Evolutionary conservation across 2,113 vertebrate species (phyloP).

Genomic region (Hippocampus zosterae): DNA sequence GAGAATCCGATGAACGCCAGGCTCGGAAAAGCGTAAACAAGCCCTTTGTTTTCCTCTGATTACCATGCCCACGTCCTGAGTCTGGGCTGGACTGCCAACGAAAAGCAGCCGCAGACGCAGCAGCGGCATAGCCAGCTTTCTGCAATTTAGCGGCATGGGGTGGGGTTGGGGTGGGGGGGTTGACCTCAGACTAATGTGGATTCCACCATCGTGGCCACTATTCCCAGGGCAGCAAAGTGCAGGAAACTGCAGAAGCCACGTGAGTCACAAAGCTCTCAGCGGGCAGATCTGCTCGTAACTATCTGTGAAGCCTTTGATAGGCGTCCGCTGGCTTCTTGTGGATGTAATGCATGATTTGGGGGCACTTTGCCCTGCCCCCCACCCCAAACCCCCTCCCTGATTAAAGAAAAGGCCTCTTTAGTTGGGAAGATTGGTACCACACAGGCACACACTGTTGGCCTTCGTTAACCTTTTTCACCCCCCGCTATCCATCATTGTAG

Average conservation of each 20-base stretch:
- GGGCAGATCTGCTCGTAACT: conserved; percentile 61
- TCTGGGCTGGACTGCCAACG: conserved; percentile 45
- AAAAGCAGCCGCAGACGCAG: conserved; percentile 2
- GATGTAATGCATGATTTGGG: conserved; percentile 72
- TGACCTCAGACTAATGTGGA: conserved; percentile 57
- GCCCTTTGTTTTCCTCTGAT: conserved; percentile 27
- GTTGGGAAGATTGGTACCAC: conserved; percentile 45
- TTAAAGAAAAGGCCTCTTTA: conserved; percentile 67
- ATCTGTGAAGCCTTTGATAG: conserved; percentile 67
- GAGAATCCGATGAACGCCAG: conserved; percentile 22
- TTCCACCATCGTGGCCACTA: conserved; percentile 9
- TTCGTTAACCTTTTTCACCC: conserved; percentile 73
- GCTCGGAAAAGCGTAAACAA: conserved; percentile 28
- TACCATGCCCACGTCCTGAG: conserved; percentile 38
- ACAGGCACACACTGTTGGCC: conserved; percentile 41
- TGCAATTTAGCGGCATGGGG: conserved; percentile 55
- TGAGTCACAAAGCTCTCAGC: conserved; percentile 62
- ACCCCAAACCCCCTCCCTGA: conserved; percentile 46
- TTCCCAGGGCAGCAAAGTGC: conserved; percentile 41
- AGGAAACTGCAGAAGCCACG: conserved; percentile 61
- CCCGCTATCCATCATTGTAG: conserved; percentile 38
- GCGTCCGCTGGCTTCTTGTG: conserved; percentile 53
- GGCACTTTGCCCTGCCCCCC: conserved; percentile 35
- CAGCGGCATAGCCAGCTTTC: conserved; percentile 28
- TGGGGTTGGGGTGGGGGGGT: conserved; percentile 42